Evolutionary conservation across 2,888 invertebrate species (phyloP).

Genomic region (Lottia scabra): DNA sequence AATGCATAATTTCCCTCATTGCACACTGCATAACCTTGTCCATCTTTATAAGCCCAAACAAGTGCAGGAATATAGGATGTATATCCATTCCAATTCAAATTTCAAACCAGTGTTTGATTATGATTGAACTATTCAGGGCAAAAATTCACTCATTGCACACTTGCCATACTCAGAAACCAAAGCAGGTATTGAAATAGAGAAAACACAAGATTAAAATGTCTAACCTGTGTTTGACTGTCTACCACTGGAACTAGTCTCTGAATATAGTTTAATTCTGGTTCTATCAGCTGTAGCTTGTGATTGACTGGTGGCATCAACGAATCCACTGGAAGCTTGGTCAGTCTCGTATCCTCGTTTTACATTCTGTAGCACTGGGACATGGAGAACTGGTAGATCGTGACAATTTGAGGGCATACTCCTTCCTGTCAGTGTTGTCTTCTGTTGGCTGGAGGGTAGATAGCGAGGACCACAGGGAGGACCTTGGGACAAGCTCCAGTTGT

Average conservation of each 20-base stretch:
- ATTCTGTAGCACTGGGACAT: not conserved
- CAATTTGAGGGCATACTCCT: not conserved
- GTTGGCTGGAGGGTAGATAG: not conserved
- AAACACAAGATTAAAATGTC: no score
- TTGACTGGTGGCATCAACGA: conserved; percentile 60
- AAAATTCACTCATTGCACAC: no score
- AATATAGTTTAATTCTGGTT: conserved; percentile 23
- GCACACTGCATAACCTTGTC: no score
- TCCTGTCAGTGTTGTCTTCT: not conserved
- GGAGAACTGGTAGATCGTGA: not conserved
- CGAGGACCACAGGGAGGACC: not conserved
- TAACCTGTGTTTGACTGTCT: conserved; percentile 25
- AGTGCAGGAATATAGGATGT: no score
- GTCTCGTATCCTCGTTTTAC: conserved; percentile 36
- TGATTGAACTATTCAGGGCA: no score
- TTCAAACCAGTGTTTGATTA: no score
- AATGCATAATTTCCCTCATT: no score
- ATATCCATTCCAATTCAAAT: no score
- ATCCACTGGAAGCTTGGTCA: conserved; percentile 62
- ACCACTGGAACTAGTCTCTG: conserved; percentile 29
- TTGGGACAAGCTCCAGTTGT: not conserved
- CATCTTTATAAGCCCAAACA: no score
- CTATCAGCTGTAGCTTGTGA: conserved; percentile 25
- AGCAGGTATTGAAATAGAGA: no score
- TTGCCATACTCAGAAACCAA: no score